phyloP scores from a whole-genome alignment of 2,113 vertebrate species.

The Origma solitaria region DNA sequence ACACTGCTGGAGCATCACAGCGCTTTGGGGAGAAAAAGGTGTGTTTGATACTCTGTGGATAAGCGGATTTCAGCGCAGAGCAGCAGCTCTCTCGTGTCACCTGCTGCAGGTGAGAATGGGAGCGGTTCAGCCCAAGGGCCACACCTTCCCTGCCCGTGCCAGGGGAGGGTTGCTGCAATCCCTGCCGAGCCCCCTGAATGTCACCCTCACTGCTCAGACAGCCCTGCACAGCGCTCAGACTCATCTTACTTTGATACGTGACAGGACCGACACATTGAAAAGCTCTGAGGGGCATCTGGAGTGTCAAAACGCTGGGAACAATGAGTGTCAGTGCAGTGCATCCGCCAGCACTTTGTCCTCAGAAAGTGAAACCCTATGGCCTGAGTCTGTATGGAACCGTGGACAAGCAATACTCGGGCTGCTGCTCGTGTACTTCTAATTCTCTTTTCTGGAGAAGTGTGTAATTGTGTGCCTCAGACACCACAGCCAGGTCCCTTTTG shows the following conservation, averaged over 20 bases:
- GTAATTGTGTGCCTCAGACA: not conserved
- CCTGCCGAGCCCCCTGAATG: not conserved
- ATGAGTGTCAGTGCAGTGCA: accelerated
- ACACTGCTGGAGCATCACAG: accelerated
- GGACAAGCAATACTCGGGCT: not conserved
- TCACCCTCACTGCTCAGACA: not conserved
- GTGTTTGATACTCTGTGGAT: not conserved
- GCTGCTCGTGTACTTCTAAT: not conserved
- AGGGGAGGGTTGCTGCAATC: accelerated
- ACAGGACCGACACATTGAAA: not conserved
- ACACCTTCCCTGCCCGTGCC: accelerated
- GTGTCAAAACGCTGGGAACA: not conserved
- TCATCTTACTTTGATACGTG: not conserved
- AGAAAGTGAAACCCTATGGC: not conserved
- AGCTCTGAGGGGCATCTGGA: not conserved
- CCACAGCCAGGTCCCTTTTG: not conserved
- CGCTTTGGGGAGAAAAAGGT: not conserved
- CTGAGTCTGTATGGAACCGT: not conserved
- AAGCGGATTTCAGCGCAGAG: accelerated
- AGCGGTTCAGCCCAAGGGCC: not conserved
- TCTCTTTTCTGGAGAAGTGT: not conserved
- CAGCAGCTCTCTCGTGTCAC: not conserved
- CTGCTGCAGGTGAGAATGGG: not conserved
- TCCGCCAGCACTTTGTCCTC: not conserved
- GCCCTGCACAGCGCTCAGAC: not conserved